These are phyloP conservation scores for Drosophila azteca DNA, from an alignment of 1,140 invertebrate genomes.

Conservation along the genomic window DNA sequence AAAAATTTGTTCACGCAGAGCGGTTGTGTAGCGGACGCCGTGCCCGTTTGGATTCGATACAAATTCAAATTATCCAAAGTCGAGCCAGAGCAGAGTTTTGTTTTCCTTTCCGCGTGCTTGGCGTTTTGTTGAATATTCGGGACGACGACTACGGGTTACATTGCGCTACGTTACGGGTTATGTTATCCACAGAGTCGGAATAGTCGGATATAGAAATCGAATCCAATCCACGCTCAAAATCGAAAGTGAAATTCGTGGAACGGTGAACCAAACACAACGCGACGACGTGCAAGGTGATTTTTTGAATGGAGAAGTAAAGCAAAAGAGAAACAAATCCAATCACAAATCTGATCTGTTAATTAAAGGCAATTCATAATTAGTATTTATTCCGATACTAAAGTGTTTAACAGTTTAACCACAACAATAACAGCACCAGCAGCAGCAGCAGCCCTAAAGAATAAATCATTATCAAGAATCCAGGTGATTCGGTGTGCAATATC, in stretches of 20 bases:
- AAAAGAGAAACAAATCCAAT: constrained; percentile 30
- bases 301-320: constrained; percentile 65
- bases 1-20: constrained; percentile 53
- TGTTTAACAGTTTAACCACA: constrained; percentile 69
- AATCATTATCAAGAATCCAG: constrained; percentile 33
- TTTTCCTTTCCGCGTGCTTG: constrained; percentile 19
- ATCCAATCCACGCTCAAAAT: constrained; percentile 36
- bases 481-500: constrained; percentile 65
- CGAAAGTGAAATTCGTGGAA: constrained; percentile 74
- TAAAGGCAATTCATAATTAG: constrained; percentile 44
- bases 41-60: constrained; percentile 42
- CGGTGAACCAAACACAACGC: constrained; percentile 72
- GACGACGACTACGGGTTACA: no score
- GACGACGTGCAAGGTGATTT: constrained; percentile 46
- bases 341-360: constrained; percentile 13
- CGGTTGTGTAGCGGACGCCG: constrained; percentile 73
- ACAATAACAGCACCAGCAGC: background rate
- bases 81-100: constrained; percentile 33
- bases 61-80: constrained; percentile 58
- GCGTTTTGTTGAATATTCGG: constrained; percentile 41
- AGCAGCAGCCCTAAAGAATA: constrained; percentile 3
- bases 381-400: constrained; percentile 59
- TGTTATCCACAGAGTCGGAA: constrained; percentile 26
- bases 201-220: constrained; percentile 26
- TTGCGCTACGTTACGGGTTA: no score